Conservation (phyloP, 1,140 invertebrate species). For the Branchinecta lynchi region DNA sequence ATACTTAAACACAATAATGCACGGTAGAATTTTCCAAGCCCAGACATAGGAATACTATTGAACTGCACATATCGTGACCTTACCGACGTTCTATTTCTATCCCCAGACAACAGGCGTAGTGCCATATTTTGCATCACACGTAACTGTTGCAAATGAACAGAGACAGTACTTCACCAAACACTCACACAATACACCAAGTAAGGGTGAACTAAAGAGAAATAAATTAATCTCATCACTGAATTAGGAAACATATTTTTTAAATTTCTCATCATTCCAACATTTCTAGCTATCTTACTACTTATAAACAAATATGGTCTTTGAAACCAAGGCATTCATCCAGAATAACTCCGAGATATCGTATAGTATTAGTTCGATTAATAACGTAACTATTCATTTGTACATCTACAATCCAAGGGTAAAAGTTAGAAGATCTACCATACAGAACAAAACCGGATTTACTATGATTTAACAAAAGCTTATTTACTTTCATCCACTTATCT, state of each 20-base stretch:
- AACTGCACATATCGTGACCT: neutral
- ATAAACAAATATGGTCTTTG: no score
- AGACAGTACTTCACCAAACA: neutral
- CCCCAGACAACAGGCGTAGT: neutral
- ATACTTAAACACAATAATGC: conserved; percentile 5
- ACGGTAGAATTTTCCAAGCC: neutral
- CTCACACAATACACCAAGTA: no score
- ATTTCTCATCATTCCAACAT: no score
- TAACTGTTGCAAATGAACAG: conserved; percentile 1
- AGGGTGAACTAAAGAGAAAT: no score
- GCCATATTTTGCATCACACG: conserved; percentile 8
- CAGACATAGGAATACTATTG: neutral
- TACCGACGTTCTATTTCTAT: neutral
- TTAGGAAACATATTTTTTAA: no score
- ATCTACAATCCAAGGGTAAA: conserved; percentile 5
- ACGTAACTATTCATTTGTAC: conserved; percentile 6
- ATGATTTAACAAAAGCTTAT: no score
- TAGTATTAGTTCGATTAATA: neutral
- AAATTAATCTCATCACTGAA: no score
- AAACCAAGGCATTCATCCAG: no score
- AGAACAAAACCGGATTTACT: no score
- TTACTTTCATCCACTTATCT: no score
- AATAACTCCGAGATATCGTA: neutral
- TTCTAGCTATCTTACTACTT: no score
- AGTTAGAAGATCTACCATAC: no score